Conservation (phyloP, 2,888 invertebrate genomes). For the Masnerella sp. region DNA sequence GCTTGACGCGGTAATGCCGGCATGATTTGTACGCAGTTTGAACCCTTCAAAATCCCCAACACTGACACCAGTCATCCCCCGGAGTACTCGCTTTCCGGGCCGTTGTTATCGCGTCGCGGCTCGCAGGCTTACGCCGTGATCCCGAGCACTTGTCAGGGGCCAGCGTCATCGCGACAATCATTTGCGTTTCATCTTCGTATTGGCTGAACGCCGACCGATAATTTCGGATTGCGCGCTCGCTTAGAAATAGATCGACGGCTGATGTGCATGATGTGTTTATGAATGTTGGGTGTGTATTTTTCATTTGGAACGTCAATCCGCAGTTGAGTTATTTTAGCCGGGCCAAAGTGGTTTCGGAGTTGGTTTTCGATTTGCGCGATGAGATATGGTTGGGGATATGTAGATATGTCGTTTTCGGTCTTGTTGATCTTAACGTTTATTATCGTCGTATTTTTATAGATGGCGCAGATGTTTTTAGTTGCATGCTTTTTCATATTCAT, state of each 20-base stretch:
- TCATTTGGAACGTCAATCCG: not conserved
- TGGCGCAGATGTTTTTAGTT: too few relatives aligned
- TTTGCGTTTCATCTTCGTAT: conserved; percentile 61
- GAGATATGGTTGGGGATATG: not conserved
- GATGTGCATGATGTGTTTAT: conserved; percentile 30
- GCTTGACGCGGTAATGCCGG: conserved; percentile 76
- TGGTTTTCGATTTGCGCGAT: not conserved
- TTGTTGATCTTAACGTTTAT: not conserved
- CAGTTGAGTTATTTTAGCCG: conserved; percentile 10
- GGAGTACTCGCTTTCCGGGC: conserved; percentile 33
- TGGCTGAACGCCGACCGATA: too few relatives aligned
- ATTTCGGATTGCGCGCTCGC: conserved; percentile 12
- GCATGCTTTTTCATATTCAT: too few relatives aligned
- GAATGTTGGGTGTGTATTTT: conserved; percentile 20
- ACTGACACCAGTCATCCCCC: conserved; percentile 62
- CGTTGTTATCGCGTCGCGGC: conserved; percentile 39
- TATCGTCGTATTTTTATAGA: not conserved
- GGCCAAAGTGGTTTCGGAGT: conserved; percentile 3
- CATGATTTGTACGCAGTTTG: conserved; percentile 75
- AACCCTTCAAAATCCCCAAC: conserved; percentile 62
- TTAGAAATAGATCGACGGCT: conserved; percentile 31
- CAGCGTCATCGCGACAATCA: conserved; percentile 71
- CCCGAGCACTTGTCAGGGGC: conserved; percentile 76
- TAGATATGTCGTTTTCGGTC: not conserved
- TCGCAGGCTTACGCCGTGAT: conserved; percentile 67